Evolutionary conservation across 2,797 vertebrate species (phyloP), one percentile per base, ranked within the genome.

Genomic region (Argentina silus): DNA sequence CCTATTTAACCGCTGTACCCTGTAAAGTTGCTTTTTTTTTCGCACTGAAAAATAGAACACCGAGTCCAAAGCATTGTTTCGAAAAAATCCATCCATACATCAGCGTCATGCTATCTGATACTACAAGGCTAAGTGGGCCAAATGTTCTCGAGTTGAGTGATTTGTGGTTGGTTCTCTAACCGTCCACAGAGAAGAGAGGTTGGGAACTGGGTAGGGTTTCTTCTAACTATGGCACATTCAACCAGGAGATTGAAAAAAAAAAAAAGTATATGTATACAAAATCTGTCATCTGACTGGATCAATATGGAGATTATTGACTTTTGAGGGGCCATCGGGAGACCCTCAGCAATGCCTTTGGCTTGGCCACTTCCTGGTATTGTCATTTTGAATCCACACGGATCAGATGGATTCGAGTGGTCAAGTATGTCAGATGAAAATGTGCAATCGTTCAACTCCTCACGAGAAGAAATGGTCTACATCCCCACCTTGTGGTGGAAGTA

Each of bases 401-500:
- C 51, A 48, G 47, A 48, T 36, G 27, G 27, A 36, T 1, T 36
- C 27, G 2, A 36, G 27, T 36, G 27, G 27, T 36, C n/a, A 53
- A 17, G 6, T n/a, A 0, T 53, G 14, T 53, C 0, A 12, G 15
- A 15, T 53, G 15, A 12, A 53, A 53, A 14, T 4, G 1, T 17
- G 55, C 9, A 12, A 27, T 5, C 27, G 57, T 64, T 51, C 2
- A 36, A 45, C 36, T 44, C 10, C 60, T 2, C 15, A 23, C 0
- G 0, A 68, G 11, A 11, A 11, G 11, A 42, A 23, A 50, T 48
- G 71, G 69, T 42, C 67, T 76, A 14, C 42, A 72, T 1, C 80
- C 0, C 86, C 89, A 72, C 83, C 83, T n/a, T 21, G 84, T 90
- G 90, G 86, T 55, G 44, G 67, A 14, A 1, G 60, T 21, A 1